Conservation (phyloP, 2,797 vertebrate genomes). For the Parauchenoglanis ngamensis region DNA sequence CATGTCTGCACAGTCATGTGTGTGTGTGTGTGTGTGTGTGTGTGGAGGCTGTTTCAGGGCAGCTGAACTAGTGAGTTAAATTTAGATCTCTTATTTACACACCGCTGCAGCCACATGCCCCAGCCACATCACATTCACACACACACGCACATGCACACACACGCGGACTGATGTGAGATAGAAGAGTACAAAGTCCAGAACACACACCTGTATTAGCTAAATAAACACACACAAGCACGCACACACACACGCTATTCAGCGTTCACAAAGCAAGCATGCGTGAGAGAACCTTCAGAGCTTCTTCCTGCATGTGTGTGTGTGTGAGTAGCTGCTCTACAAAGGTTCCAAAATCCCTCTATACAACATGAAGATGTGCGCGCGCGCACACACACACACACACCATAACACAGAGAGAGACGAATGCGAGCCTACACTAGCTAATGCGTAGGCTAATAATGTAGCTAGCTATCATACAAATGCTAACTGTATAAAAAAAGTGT, state of each 20-base stretch:
- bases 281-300: neutral
- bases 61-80: conserved; percentile 48
- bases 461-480: neutral
- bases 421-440: neutral
- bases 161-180: neutral
- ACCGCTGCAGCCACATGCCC: conserved; percentile 41
- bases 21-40: conserved; percentile 1
- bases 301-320: neutral
- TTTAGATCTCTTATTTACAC: conserved; percentile 59
- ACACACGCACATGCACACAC: neutral
- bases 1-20: no score
- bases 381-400: no score
- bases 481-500: no score
- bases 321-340: neutral
- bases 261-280: neutral
- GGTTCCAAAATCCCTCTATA: neutral
- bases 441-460: neutral
- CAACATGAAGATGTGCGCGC: neutral
- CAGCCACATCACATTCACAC: conserved; percentile 29
- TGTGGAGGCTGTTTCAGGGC: conserved; percentile 5
- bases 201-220: conserved; percentile 6
- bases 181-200: conserved; percentile 3
- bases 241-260: neutral
- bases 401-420: neutral
- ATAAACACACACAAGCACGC: conserved; percentile 28